Percentiles rank a stretch among this genome's conserved stretches.
phyloP scores from a whole-genome alignment of 2,888 invertebrate species.

The Linnaemya vulpina region DNA sequence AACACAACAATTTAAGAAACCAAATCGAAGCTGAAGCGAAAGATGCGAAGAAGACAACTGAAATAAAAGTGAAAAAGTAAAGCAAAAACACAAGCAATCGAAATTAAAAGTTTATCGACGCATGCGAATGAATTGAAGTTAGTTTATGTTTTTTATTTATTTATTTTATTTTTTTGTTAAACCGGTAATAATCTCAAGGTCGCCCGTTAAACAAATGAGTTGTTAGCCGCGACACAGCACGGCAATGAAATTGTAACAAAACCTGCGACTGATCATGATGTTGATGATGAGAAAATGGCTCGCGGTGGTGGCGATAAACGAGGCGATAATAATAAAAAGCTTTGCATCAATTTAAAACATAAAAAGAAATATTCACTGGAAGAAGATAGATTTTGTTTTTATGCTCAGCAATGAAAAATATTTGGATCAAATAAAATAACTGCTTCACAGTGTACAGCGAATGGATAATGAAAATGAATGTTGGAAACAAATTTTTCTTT shows the following conservation, averaged over 20 bases:
- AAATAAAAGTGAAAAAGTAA: slow-evolving; percentile 45
- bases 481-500: no score
- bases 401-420: neutral
- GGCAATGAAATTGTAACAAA: slow-evolving; percentile 69
- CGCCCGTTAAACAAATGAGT: slow-evolving; percentile 62
- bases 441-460: neutral
- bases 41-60: slow-evolving; percentile 53
- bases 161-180: slow-evolving; percentile 38
- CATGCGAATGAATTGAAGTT: slow-evolving; percentile 23
- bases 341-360: slow-evolving; percentile 42
- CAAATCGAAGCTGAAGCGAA: slow-evolving; percentile 41
- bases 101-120: slow-evolving; percentile 47
- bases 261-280: slow-evolving; percentile 20
- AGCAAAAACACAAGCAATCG: slow-evolving; percentile 47
- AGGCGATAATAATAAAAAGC: slow-evolving; percentile 26
- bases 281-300: neutral
- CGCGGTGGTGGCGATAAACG: slow-evolving; percentile 1
- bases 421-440: neutral
- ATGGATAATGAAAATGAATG: no score
- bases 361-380: neutral
- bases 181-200: slow-evolving; percentile 73
- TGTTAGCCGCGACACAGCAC: slow-evolving; percentile 42
- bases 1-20: slow-evolving; percentile 26
- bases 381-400: slow-evolving; percentile 1
- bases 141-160: no score